Conservation (phyloP, 2,888 invertebrate genomes). For the Venusia cambrica region DNA sequence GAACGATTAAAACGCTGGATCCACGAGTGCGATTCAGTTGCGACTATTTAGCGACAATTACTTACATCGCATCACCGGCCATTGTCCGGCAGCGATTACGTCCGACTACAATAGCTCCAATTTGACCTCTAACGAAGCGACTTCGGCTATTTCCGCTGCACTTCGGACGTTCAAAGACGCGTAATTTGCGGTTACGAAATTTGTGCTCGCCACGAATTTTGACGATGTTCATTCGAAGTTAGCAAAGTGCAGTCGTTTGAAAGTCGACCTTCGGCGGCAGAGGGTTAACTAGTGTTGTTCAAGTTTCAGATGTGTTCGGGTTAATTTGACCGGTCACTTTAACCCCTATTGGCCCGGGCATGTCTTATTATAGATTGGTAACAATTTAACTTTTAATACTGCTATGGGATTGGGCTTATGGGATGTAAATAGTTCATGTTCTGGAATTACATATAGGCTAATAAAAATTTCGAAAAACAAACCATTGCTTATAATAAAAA, state of each 20-base stretch:
- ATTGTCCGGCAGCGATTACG: slow-evolving; percentile 73
- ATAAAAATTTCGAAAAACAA: no score
- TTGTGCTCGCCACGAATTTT: slow-evolving; percentile 62
- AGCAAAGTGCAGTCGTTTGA: slow-evolving; percentile 55
- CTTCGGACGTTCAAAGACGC: slow-evolving; percentile 69
- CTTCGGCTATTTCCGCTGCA: slow-evolving; percentile 69
- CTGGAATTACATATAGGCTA: no score
- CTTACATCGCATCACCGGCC: slow-evolving; percentile 68
- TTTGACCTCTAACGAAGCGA: slow-evolving; percentile 75
- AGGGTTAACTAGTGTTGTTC: slow-evolving; percentile 50
- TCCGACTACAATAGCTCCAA: slow-evolving; percentile 67
- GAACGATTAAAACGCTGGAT: slow-evolving; percentile 56
- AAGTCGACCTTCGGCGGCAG: slow-evolving; percentile 49
- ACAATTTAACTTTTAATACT: slow-evolving; percentile 28
- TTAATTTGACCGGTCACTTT: slow-evolving; percentile 48
- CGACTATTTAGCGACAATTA: slow-evolving; percentile 75
- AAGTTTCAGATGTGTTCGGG: slow-evolving; percentile 47
- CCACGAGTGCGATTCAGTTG: slow-evolving; percentile 53
- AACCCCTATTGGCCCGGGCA: slow-evolving; percentile 43
- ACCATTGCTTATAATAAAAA: no score
- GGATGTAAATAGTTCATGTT: no score
- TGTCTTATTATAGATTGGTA: slow-evolving; percentile 36
- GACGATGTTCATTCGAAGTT: slow-evolving; percentile 50
- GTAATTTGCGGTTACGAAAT: slow-evolving; percentile 74
- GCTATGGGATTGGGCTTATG: slow-evolving; percentile 26